These are phyloP conservation scores for Luffia ferchaultella DNA, from an alignment of 2,888 invertebrate genomes.

Conservation along the genomic window DNA sequence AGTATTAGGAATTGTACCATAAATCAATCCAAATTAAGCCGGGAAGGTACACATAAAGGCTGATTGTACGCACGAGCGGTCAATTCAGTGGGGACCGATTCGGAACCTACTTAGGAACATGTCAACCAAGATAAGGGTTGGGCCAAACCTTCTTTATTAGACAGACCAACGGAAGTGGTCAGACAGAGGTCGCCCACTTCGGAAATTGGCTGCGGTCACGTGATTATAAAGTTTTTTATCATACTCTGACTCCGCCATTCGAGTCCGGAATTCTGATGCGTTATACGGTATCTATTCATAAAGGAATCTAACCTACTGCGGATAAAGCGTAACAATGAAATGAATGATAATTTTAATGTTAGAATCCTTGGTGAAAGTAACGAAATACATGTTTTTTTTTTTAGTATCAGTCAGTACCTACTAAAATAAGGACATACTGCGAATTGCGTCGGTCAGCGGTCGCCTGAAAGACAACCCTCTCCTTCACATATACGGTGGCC, in stretches of 20 bases:
- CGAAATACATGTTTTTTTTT: too few relatives aligned
- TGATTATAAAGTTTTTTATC: not conserved
- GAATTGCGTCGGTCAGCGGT: too few relatives aligned
- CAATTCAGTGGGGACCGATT: conserved; percentile 43
- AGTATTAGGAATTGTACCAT: conserved; percentile 72
- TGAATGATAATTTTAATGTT: too few relatives aligned
- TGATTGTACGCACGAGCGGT: conserved; percentile 35
- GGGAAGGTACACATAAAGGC: conserved; percentile 30
- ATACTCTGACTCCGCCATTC: not conserved
- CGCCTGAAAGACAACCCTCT: too few relatives aligned
- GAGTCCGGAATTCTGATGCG: too few relatives aligned
- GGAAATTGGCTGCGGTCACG: not conserved
- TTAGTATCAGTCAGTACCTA: too few relatives aligned
- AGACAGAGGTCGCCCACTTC: not conserved
- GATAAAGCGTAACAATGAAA: too few relatives aligned
- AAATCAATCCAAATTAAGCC: conserved; percentile 56
- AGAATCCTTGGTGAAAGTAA: too few relatives aligned
- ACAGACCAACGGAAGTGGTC: not conserved
- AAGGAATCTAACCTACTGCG: too few relatives aligned
- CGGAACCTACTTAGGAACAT: conserved; percentile 22
- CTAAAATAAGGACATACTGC: too few relatives aligned
- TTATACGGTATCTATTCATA: too few relatives aligned
- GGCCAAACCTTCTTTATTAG: conserved; percentile 6
- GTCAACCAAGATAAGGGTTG: conserved; percentile 41
- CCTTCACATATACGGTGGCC: too few relatives aligned